phyloP scores from a whole-genome alignment of 2,888 invertebrate genomes.

The Mycalesis mineus region DNA sequence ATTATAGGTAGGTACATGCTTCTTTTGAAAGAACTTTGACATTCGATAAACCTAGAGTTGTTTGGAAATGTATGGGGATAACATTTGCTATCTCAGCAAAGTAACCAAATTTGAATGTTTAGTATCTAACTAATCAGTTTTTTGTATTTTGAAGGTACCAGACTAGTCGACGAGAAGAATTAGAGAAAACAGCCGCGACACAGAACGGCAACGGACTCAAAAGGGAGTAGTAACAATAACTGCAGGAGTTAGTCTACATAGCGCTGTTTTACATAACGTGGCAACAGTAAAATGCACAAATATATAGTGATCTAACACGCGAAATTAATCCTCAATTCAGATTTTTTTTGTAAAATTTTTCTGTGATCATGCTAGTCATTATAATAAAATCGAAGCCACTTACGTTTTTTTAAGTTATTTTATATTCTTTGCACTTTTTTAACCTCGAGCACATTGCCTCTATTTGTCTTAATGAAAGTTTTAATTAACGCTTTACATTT shows the following conservation, averaged over 20 bases:
- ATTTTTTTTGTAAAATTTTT: background rate
- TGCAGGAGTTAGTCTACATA: background rate
- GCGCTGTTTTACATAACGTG: background rate
- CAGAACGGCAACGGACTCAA: slow-evolving; percentile 81
- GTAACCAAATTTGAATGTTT: no score
- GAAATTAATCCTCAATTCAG: background rate
- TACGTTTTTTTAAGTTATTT: background rate
- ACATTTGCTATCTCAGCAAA: no score
- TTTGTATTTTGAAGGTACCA: slow-evolving; percentile 64
- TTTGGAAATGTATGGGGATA: no score
- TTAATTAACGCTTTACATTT: background rate
- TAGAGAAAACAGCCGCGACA: slow-evolving; percentile 61
- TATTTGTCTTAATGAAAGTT: background rate
- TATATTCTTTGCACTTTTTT: slow-evolving; percentile 3
- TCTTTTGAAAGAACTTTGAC: no score
- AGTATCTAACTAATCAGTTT: background rate
- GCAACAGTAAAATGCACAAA: background rate
- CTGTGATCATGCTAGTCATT: slow-evolving; percentile 56
- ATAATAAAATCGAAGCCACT: background rate
- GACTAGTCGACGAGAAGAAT: slow-evolving; percentile 74
- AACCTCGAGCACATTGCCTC: background rate
- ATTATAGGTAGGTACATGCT: no score
- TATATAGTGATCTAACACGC: background rate
- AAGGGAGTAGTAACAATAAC: slow-evolving; percentile 66
- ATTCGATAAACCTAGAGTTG: no score